phyloP scores from a whole-genome alignment of 1,140 invertebrate species.

The Drosophila aff. region DNA sequence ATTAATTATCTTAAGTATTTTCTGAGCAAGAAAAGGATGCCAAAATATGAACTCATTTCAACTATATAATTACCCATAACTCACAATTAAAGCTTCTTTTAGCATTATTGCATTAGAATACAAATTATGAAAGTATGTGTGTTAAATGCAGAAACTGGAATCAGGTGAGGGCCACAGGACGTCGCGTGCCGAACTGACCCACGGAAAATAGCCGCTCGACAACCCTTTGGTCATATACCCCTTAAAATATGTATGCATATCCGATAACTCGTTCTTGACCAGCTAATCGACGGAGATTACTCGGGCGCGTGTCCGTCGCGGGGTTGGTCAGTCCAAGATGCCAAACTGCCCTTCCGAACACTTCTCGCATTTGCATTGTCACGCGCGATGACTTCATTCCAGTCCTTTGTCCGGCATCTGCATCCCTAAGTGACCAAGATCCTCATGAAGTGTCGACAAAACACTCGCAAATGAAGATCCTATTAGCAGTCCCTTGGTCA shows the following conservation, averaged over 20 bases:
- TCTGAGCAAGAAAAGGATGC: not conserved
- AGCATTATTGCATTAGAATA: no score
- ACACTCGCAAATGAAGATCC: constrained; percentile 45
- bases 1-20: not conserved
- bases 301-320: constrained; percentile 60
- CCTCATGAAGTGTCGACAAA: constrained; percentile 50
- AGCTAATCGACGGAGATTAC: constrained; percentile 45
- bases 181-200: constrained; percentile 61
- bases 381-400: constrained; percentile 36
- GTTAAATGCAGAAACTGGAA: not conserved
- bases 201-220: constrained; percentile 40
- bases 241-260: not conserved
- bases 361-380: constrained; percentile 70
- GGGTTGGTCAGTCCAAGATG: constrained; percentile 54
- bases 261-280: constrained; percentile 69
- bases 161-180: not conserved
- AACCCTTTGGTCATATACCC: constrained; percentile 37
- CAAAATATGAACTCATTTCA: not conserved
- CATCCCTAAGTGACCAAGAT: constrained; percentile 30
- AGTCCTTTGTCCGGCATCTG: constrained; percentile 28
- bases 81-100: no score
- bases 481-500: constrained; percentile 58
- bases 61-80: no score
- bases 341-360: constrained; percentile 23
- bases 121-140: not conserved